phyloP scores from a whole-genome alignment of 2,113 vertebrate genomes.

The Halichoerus grypus region DNA sequence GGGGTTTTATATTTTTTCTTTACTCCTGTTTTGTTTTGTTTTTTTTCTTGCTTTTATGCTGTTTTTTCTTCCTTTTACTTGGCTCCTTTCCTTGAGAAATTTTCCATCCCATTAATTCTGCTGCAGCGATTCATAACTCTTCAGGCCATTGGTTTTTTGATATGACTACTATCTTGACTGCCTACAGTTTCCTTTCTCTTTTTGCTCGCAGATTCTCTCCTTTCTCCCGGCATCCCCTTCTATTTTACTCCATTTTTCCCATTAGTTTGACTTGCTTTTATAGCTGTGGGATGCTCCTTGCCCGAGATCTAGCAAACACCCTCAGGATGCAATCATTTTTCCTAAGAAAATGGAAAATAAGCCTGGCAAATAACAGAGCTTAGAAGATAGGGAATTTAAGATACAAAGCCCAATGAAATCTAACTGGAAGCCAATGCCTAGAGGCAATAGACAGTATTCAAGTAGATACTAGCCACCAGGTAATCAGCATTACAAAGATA shows the following conservation, averaged over 20 bases:
- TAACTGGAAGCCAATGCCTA: slow-evolving; percentile 33
- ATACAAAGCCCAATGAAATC: slow-evolving; percentile 10
- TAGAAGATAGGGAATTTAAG: slow-evolving; percentile 36
- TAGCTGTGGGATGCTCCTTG: slow-evolving; percentile 32
- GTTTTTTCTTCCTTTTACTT: slow-evolving; percentile 54
- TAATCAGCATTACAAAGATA: slow-evolving; percentile 49
- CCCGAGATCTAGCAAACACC: slow-evolving; percentile 14
- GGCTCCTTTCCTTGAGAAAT: slow-evolving; percentile 74
- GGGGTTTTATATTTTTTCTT: background rate
- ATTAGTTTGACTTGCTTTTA: slow-evolving; percentile 29
- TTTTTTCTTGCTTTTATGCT: slow-evolving; percentile 21
- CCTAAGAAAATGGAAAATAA: slow-evolving; percentile 60
- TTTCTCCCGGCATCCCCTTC: slow-evolving; percentile 18
- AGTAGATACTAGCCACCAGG: background rate
- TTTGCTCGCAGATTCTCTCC: background rate
- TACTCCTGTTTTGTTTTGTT: slow-evolving; percentile 28
- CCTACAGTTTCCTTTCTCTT: background rate
- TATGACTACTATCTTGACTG: background rate
- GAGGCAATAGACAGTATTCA: slow-evolving; percentile 11
- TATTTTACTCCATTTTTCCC: background rate
- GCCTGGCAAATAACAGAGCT: slow-evolving; percentile 35
- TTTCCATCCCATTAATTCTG: slow-evolving; percentile 74
- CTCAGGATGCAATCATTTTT: slow-evolving; percentile 49
- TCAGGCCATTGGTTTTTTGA: slow-evolving; percentile 29
- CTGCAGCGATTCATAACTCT: slow-evolving; percentile 54